Evolutionary conservation across 1,140 invertebrate genomes (phyloP).

Genomic region (Capitella teleta): DNA sequence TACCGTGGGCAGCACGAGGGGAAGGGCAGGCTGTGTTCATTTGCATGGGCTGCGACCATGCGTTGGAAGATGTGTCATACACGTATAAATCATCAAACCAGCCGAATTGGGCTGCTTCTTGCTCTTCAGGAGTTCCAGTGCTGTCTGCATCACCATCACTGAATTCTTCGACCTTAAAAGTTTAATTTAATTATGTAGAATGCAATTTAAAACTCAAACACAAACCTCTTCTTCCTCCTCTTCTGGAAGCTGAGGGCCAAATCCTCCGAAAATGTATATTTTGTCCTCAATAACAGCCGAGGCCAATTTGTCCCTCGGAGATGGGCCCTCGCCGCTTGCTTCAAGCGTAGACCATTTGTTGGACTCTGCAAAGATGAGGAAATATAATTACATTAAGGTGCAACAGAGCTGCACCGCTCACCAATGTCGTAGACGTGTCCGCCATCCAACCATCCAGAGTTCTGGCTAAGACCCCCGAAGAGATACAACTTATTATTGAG

Average conservation of each 20-base stretch:
- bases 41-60: conserved; percentile 35
- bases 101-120: conserved; percentile 34
- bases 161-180: not conserved
- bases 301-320: conserved; percentile 31
- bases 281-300: conserved; percentile 23
- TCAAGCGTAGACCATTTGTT: conserved; percentile 24
- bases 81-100: conserved; percentile 35
- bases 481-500: conserved; percentile 31
- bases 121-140: conserved; percentile 16
- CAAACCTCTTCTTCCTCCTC: conserved; percentile 4
- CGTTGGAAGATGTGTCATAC: conserved; percentile 18
- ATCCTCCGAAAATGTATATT: conserved; percentile 40
- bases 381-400: not conserved
- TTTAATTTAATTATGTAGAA: not conserved
- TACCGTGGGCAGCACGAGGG: conserved; percentile 32
- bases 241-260: conserved; percentile 26
- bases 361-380: conserved; percentile 17
- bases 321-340: conserved; percentile 20
- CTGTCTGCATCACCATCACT: conserved; percentile 19
- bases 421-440: conserved; percentile 31
- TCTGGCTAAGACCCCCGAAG: conserved; percentile 36
- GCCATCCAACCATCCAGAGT: conserved; percentile 32
- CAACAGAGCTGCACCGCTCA: conserved; percentile 9
- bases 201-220: not conserved
- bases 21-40: conserved; percentile 34